Evolutionary conservation across 2,797 vertebrate species (phyloP).

Genomic region (Ibycter americanus): DNA sequence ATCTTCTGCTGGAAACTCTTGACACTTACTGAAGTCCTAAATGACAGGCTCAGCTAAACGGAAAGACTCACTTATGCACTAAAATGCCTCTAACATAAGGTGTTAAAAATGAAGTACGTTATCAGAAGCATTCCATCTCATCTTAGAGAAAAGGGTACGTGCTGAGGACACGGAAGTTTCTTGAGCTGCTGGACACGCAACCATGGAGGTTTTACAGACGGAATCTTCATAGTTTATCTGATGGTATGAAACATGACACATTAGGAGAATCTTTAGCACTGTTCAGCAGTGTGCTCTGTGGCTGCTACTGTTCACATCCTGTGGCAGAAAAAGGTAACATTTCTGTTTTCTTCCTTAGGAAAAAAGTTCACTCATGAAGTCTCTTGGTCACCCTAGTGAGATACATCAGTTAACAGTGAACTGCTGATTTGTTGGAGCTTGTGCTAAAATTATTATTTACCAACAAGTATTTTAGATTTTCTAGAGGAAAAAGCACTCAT

Average conservation of each 20-base stretch:
- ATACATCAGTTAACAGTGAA: not conserved
- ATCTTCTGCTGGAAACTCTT: not conserved
- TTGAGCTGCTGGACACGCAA: rapidly evolving
- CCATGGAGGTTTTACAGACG: not conserved
- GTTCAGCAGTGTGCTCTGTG: not conserved
- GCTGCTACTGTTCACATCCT: rapidly evolving
- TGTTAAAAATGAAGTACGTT: not conserved
- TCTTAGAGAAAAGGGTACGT: not conserved
- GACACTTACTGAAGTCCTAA: not conserved
- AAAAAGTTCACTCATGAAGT: not conserved
- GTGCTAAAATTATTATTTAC: not conserved
- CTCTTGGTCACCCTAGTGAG: not conserved
- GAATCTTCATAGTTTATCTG: not conserved
- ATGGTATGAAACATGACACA: not conserved
- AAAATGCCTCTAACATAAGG: not conserved
- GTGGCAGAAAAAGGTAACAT: not conserved
- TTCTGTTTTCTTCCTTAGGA: not conserved
- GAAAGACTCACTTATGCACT: not conserved
- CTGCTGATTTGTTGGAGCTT: not conserved
- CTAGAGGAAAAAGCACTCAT: not conserved
- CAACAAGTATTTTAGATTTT: not conserved
- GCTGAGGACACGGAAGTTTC: not conserved
- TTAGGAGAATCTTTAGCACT: not conserved
- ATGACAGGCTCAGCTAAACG: not conserved
- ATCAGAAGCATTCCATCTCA: not conserved